Base-by-base conservation (phyloP, 1,140 invertebrate species). In the Callitettix versicolor region DNA sequence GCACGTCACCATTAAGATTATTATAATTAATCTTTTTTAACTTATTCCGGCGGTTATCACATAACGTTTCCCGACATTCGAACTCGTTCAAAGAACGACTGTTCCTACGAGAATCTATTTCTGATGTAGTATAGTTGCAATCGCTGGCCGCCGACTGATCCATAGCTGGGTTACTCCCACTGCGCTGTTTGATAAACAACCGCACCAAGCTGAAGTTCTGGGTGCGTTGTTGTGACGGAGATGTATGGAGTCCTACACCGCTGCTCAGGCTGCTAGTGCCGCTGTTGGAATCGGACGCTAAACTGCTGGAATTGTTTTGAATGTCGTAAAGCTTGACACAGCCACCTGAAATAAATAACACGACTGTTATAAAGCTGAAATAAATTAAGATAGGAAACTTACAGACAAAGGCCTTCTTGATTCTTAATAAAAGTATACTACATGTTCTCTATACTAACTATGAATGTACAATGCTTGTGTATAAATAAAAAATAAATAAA, bases 191-290 rank as follows among this genome's bases (percentile, higher is more conserved):
- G 76, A 92, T 91, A 65, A 91, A 92, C 36, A 91, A 69, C 68
- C 87, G 87, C n/a, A 92, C 84, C 60, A 92, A 75, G 69, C 84
- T 91, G 64, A 91, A 82, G 62, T 84, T 81, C 57, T 73, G 69
- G 14, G 73, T 53, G 48, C 71, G 76, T 69, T 76, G 76, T 63
- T 67, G 73, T 62, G 63, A 71, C 60, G 66, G 20, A 22, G 9
- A 17, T 15, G 15, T n/a, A 73, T 62, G 57, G 65, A 68, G 51
- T 66, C 70, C 58, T 62, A 17, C 50, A 17, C 58, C 60, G 49
- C 69, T 74, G 30, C 70, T 69, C 0, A 69, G 69, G 55, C 68
- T 73, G 42, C 76, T 68, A 1, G 65, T 58, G 11, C 65, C 68
- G 46, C 75, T 78, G 64, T 77, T 77, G 56, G 74, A 73, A 58